These are phyloP conservation scores for Wasmannia auropunctata DNA, from an alignment of 1,140 invertebrate genomes.

Conservation along the genomic window DNA sequence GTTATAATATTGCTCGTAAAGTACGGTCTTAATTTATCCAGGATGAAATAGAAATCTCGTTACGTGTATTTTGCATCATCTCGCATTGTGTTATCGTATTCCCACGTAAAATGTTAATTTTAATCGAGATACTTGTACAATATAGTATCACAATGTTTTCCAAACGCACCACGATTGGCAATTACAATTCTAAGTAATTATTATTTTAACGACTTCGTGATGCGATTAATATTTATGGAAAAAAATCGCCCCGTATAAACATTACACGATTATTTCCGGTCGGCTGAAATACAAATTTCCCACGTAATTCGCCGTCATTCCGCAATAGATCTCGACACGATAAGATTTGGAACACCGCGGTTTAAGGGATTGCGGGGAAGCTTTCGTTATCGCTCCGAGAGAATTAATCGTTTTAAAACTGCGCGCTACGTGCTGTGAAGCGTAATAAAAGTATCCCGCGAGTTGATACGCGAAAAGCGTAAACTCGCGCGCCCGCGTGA, in stretches of 20 bases:
- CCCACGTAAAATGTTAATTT: not conserved
- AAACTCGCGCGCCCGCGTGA: slow-evolving; percentile 21
- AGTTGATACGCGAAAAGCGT: slow-evolving; percentile 56
- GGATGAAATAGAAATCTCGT: not conserved
- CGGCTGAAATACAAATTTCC: slow-evolving; percentile 20
- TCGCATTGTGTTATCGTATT: not conserved
- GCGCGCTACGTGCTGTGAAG: slow-evolving; percentile 44
- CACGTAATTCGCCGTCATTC: not conserved
- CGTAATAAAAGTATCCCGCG: slow-evolving; percentile 57
- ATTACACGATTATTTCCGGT: not conserved
- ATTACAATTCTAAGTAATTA: not conserved
- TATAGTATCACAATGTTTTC: not conserved
- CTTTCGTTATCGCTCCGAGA: slow-evolving; percentile 48
- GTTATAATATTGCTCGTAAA: not conserved
- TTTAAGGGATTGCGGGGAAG: not conserved
- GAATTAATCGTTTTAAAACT: slow-evolving; percentile 59
- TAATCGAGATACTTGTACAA: not conserved
- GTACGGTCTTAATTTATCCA: not conserved
- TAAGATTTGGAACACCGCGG: slow-evolving; percentile 4
- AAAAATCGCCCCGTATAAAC: not conserved
- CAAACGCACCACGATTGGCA: not conserved
- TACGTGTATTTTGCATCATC: not conserved
- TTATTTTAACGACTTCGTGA: not conserved
- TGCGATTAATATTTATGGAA: not conserved
- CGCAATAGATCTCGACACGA: slow-evolving; percentile 2